Percentiles rank a stretch among this genome's conserved stretches.
phyloP scores from a whole-genome alignment of 2,888 invertebrate genomes.

The Scaptodrosophila latifasciaeformis region DNA sequence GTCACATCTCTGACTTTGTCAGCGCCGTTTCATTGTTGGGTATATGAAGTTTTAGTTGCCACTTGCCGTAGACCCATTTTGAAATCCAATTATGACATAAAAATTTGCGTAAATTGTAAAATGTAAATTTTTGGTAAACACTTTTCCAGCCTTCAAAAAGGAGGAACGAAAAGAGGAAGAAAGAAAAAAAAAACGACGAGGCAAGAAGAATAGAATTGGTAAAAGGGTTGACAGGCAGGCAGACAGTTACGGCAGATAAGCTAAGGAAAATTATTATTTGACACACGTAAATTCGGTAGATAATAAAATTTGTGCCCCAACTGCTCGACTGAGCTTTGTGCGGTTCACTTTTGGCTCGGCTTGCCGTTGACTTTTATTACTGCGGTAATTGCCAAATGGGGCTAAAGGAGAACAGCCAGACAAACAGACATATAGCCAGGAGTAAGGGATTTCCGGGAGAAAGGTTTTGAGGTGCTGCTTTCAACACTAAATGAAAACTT shows the following conservation, averaged over 20 bases:
- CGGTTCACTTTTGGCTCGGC: too few relatives aligned
- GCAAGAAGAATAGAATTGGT: background rate
- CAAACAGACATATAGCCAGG: background rate
- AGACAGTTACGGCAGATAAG: slow-evolving; percentile 43
- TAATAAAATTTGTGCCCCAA: slow-evolving; percentile 42
- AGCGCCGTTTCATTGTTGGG: background rate
- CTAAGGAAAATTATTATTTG: slow-evolving; percentile 58
- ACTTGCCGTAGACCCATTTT: slow-evolving; percentile 1
- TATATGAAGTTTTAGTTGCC: background rate
- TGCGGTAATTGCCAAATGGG: slow-evolving; percentile 66
- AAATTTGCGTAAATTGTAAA: slow-evolving; percentile 63
- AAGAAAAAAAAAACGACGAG: slow-evolving; percentile 5
- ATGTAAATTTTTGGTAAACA: slow-evolving; percentile 58
- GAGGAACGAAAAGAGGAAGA: background rate
- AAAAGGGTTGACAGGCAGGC: slow-evolving; percentile 14
- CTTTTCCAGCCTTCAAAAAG: slow-evolving; percentile 11
- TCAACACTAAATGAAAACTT: too few relatives aligned
- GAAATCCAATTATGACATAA: slow-evolving; percentile 65
- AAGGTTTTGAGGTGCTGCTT: background rate
- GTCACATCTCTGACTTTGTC: slow-evolving; percentile 45
- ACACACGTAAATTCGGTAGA: slow-evolving; percentile 59
- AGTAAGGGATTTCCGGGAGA: background rate
- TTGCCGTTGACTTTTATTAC: slow-evolving; percentile 61
- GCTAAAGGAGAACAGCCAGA: slow-evolving; percentile 35
- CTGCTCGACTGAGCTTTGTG: too few relatives aligned